Conservation (phyloP, 1,140 invertebrate species). For the Lepidurus apus region DNA sequence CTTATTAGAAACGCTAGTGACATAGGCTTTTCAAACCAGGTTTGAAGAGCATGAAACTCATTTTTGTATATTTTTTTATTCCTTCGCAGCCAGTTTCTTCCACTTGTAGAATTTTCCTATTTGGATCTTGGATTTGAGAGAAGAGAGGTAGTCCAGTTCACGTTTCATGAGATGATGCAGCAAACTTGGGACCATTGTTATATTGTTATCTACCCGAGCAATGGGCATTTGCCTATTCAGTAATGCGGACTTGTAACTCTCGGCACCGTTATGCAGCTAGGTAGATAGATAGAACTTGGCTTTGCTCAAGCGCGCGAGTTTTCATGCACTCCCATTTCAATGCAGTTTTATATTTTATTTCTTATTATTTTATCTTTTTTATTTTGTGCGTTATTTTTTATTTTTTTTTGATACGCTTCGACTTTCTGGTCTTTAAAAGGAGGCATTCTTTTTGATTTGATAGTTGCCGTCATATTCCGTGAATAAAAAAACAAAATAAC, state of each 20-base stretch:
- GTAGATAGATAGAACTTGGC: background rate
- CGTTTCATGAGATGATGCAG: constrained; percentile 21
- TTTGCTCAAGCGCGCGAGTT: constrained; percentile 10
- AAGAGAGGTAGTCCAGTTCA: constrained; percentile 1
- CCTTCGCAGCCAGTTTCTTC: background rate
- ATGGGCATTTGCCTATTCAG: constrained; percentile 3
- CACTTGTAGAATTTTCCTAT: background rate
- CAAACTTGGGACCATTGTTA: background rate
- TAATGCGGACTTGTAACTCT: constrained; percentile 11
- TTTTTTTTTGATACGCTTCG: background rate
- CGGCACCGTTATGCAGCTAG: background rate
- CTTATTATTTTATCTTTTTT: background rate
- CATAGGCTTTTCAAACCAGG: background rate
- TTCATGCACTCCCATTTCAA: background rate
- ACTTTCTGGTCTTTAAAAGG: background rate
- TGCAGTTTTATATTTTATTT: background rate
- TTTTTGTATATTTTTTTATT: background rate
- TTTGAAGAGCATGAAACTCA: background rate
- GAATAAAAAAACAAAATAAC: background rate
- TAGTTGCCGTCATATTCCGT: background rate
- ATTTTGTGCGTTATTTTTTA: too few species aligned
- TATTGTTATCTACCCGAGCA: background rate
- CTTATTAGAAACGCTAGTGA: background rate
- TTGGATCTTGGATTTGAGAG: background rate
- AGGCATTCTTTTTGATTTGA: background rate